Percentiles rank a stretch among this genome's conserved stretches.
These are phyloP conservation scores for Romanogobio albipinnatus DNA, from an alignment of 2,113 vertebrate genomes.

Conservation along the genomic window DNA sequence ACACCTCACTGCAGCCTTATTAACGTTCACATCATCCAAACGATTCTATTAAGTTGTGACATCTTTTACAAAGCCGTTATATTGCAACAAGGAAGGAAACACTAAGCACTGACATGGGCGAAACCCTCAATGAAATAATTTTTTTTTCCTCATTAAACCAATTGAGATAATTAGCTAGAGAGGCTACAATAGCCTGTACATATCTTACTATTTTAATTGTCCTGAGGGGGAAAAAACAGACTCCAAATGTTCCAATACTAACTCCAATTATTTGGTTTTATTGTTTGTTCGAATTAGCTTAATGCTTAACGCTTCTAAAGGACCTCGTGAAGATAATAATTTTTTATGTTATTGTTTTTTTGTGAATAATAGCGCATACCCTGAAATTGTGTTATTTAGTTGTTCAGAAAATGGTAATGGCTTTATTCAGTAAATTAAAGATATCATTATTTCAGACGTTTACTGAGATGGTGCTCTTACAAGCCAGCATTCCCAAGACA, in stretches of 20 bases:
- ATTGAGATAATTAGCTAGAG: slow-evolving; percentile 68
- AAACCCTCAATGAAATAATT: slow-evolving; percentile 53
- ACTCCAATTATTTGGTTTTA: slow-evolving; percentile 24
- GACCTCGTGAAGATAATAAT: background rate
- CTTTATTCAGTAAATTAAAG: background rate
- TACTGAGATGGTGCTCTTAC: background rate
- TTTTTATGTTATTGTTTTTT: slow-evolving; percentile 10
- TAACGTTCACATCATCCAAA: slow-evolving; percentile 73
- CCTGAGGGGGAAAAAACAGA: slow-evolving; percentile 61
- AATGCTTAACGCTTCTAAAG: slow-evolving; percentile 19
- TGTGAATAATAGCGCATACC: background rate
- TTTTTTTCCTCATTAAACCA: slow-evolving; percentile 55
- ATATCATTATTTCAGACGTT: background rate
- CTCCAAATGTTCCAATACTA: slow-evolving; percentile 22
- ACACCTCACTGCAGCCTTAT: slow-evolving; percentile 69
- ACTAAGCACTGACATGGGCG: slow-evolving; percentile 48
- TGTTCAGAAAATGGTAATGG: slow-evolving; percentile 1
- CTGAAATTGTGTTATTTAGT: background rate
- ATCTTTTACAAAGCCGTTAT: slow-evolving; percentile 72
- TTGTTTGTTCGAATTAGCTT: slow-evolving; percentile 30
- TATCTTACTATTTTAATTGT: slow-evolving; percentile 64
- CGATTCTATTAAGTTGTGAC: slow-evolving; percentile 71
- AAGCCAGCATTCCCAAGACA: background rate
- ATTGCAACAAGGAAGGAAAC: slow-evolving; percentile 61
- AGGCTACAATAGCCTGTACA: slow-evolving; percentile 60